Conservation (phyloP, 2,113 vertebrate genomes). For the Lipotes vexillifer region DNA sequence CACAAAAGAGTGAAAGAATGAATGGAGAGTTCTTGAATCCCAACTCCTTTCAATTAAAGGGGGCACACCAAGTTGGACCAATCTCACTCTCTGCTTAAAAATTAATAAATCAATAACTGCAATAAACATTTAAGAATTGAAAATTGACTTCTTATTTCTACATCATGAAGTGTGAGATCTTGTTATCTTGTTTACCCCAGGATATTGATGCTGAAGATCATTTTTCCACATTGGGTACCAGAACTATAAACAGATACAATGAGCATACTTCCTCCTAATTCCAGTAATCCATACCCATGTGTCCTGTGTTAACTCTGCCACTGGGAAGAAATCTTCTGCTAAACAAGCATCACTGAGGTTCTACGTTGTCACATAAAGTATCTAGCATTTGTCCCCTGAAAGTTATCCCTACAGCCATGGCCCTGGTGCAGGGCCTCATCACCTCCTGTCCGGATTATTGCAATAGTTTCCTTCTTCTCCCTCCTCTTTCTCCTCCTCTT, state of each 20-base stretch:
- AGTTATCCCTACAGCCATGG: not conserved
- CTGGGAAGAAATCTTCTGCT: not conserved
- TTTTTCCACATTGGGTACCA: not conserved
- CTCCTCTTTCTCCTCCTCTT: fast-evolving
- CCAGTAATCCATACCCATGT: not conserved
- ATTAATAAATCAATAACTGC: not conserved
- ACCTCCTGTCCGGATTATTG: not conserved
- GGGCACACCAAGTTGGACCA: not conserved
- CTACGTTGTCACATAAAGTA: not conserved
- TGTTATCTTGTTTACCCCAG: not conserved
- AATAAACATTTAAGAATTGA: not conserved
- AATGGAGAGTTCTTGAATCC: not conserved
- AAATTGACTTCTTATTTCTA: not conserved
- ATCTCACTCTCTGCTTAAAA: not conserved
- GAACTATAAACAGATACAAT: not conserved
- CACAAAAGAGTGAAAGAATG: not conserved
- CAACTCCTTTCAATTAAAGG: not conserved
- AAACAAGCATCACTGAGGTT: not conserved
- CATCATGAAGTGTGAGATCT: not conserved
- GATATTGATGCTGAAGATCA: not conserved
- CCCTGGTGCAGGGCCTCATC: not conserved
- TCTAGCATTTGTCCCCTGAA: not conserved
- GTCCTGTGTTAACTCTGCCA: not conserved
- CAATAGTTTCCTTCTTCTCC: not conserved
- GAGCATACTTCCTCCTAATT: not conserved